phyloP scores from a whole-genome alignment of 2,888 invertebrate species.

The Dusona sp. region DNA sequence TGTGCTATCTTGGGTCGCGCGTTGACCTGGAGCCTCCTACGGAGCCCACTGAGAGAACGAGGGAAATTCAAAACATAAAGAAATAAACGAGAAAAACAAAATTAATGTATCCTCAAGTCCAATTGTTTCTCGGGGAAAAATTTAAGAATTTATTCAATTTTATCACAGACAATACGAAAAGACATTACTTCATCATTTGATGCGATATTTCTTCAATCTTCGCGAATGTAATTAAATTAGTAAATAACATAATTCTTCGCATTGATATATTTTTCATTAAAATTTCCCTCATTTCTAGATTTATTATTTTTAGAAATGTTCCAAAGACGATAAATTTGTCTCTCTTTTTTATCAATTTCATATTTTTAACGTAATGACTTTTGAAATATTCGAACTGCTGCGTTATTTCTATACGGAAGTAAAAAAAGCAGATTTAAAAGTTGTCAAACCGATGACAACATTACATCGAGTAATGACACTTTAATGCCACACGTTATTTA shows the following conservation, averaged over 20 bases:
- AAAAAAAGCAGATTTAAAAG: neutral
- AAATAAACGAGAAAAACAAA: neutral
- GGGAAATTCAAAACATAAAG: neutral
- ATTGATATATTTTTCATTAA: neutral
- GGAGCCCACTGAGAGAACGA: conserved; percentile 13
- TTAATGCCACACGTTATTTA: neutral
- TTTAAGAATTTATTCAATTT: neutral
- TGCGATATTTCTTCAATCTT: neutral
- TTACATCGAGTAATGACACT: neutral
- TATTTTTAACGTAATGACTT: neutral
- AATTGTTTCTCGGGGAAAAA: conserved; percentile 30
- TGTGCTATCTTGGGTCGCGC: conserved; percentile 66
- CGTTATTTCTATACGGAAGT: neutral
- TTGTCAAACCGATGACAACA: neutral
- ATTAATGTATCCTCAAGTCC: conserved; percentile 10
- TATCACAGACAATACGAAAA: neutral
- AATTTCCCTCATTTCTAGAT: neutral
- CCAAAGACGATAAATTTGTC: neutral
- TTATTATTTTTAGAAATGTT: neutral
- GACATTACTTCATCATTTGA: neutral
- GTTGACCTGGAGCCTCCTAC: conserved; percentile 56
- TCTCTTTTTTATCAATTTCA: too few species aligned
- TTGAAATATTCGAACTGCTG: neutral
- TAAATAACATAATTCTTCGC: too few species aligned
- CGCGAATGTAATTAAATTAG: neutral